Evolutionary conservation across 2,888 invertebrate species (phyloP).

Genomic region (Drosophila hamatofila): DNA sequence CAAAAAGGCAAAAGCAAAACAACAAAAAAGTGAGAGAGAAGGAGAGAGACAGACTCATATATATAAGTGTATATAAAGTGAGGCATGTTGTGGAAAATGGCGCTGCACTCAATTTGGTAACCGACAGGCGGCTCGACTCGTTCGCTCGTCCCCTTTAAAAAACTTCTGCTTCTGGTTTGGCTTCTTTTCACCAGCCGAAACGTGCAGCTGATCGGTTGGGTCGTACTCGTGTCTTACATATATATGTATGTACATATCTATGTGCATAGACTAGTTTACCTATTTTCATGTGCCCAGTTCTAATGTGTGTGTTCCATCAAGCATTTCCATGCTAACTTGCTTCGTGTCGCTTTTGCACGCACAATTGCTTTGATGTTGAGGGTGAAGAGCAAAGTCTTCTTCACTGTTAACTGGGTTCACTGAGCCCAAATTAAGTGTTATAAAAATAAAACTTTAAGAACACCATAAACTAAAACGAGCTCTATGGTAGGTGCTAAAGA

Average conservation of each 20-base stretch:
- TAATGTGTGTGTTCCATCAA: slow-evolving; percentile 40
- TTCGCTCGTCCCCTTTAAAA: slow-evolving; percentile 49
- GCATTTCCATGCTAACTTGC: slow-evolving; percentile 15
- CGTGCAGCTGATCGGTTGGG: slow-evolving; percentile 53
- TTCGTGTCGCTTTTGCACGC: slow-evolving; percentile 47
- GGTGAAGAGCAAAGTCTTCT: slow-evolving; percentile 1
- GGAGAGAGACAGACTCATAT: background rate
- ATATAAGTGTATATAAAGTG: slow-evolving; percentile 45
- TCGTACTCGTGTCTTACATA: slow-evolving; percentile 61
- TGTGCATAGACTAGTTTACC: slow-evolving; percentile 65
- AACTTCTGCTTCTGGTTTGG: slow-evolving; percentile 58
- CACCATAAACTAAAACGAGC: background rate
- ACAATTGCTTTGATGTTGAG: slow-evolving; percentile 36
- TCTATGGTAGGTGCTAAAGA: background rate
- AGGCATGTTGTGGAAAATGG: slow-evolving; percentile 77
- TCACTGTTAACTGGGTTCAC: slow-evolving; percentile 8
- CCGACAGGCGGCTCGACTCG: slow-evolving; percentile 61
- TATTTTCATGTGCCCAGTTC: slow-evolving; percentile 59
- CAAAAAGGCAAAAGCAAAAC: slow-evolving; percentile 64
- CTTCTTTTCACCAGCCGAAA: slow-evolving; percentile 54
- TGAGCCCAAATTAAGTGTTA: slow-evolving; percentile 20
- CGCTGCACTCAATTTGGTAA: slow-evolving; percentile 81
- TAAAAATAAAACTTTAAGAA: slow-evolving; percentile 6
- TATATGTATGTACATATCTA: slow-evolving; percentile 17
- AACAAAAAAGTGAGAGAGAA: slow-evolving; percentile 10